These are phyloP conservation scores for Bos taurus DNA, from an alignment of 2,113 vertebrate species.

Conservation along the genomic window DNA sequence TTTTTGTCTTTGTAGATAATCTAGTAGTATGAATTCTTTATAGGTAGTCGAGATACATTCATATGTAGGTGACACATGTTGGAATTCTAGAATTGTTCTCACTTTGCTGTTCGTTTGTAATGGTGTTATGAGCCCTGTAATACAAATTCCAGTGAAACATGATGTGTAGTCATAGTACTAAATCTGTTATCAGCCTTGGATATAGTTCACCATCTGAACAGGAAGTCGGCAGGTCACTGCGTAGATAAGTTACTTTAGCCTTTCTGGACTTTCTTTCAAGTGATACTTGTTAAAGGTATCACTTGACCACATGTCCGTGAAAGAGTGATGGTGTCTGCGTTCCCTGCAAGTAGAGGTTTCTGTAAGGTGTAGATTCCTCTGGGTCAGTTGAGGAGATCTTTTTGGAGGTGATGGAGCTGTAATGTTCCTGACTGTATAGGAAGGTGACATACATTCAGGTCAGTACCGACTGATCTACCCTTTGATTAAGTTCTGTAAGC, in stretches of 20 bases:
- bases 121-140: background rate
- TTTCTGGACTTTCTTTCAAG: background rate
- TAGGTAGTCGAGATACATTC: background rate
- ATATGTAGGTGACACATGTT: background rate
- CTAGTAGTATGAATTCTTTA: background rate
- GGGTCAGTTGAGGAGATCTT: background rate
- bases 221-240: background rate
- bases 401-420: background rate
- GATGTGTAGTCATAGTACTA: background rate
- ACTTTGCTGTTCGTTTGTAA: background rate
- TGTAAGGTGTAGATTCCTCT: background rate
- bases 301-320: background rate
- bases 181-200: background rate
- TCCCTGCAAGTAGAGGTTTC: background rate
- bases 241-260: background rate
- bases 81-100: background rate
- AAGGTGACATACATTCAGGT: background rate
- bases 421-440: background rate
- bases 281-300: background rate
- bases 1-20: constrained; percentile 17
- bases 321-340: background rate
- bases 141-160: background rate
- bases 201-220: background rate
- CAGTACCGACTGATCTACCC: background rate
- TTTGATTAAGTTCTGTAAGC: background rate